A percentile compares a stretch with the other conserved stretches of the same genome.
These are phyloP conservation scores for Sparus aurata DNA, from an alignment of 2,797 vertebrate genomes.

Conservation along the genomic window DNA sequence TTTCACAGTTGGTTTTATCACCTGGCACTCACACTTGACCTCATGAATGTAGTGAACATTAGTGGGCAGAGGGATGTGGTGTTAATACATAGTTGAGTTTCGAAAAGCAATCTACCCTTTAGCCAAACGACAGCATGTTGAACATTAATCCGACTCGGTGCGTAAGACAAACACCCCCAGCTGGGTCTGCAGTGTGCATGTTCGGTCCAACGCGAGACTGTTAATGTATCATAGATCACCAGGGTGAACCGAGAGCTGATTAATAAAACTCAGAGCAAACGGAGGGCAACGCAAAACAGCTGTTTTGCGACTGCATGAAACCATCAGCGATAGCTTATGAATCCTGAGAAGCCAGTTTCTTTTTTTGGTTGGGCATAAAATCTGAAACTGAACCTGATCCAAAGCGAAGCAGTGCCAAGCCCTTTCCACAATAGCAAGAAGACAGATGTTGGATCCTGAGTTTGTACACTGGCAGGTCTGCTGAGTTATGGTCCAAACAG, in stretches of 20 bases:
- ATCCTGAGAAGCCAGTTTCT: slow-evolving; percentile 67
- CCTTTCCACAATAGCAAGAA: slow-evolving; percentile 69
- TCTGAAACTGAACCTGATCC: slow-evolving; percentile 58
- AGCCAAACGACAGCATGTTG: slow-evolving; percentile 78
- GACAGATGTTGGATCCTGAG: slow-evolving; percentile 75
- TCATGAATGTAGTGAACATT: slow-evolving; percentile 39
- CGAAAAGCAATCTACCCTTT: slow-evolving; percentile 63
- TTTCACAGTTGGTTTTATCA: slow-evolving; percentile 60
- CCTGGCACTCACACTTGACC: slow-evolving; percentile 47
- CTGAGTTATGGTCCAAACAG: slow-evolving; percentile 54
- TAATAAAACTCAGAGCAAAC: slow-evolving; percentile 80
- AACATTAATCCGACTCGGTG: slow-evolving; percentile 78
- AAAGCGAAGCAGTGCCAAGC: slow-evolving; percentile 56
- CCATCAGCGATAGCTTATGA: slow-evolving; percentile 62
- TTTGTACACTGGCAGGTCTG: slow-evolving; percentile 65
- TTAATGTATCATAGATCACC: slow-evolving; percentile 77
- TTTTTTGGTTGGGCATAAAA: slow-evolving; percentile 67
- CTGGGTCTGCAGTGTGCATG: slow-evolving; percentile 62
- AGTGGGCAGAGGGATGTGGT: slow-evolving; percentile 32
- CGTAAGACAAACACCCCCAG: slow-evolving; percentile 75
- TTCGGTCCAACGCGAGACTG: slow-evolving; percentile 53
- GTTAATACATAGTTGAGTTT: slow-evolving; percentile 39
- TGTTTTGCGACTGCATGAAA: slow-evolving; percentile 76
- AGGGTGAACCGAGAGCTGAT: slow-evolving; percentile 73
- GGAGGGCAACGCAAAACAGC: slow-evolving; percentile 83